Evolutionary conservation across 2,888 invertebrate genomes (phyloP), one percentile per base, ranked within the genome.

Genomic region (Plemyria rubiginata): DNA sequence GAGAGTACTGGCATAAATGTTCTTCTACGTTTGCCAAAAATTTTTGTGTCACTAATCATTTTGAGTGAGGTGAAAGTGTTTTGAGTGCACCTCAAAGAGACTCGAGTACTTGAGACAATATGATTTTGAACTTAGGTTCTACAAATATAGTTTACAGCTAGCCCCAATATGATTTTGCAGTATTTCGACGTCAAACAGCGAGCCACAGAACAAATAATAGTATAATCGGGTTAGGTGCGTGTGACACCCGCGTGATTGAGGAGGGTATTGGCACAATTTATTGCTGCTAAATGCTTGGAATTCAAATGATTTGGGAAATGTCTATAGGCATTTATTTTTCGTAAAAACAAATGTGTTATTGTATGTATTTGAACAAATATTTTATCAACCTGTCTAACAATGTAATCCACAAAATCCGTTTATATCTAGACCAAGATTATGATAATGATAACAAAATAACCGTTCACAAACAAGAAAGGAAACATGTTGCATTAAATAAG

Each of bases 141-240:
- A 22, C 22, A 22, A 22, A 1, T 22, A 22, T 22, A 22, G 22
- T 22, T 2, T 22, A 22, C 1, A 3, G 22, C 22, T 22, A 22
- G 22, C 22, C 22, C 1, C 22, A 22, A 22, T 22, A 22, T 22
- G 22, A 22, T 2, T 22, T 66, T 61, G 69, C 74, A 76, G 67
- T 70, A 78, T 80, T 81, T 76, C 77, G 79, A 74, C 65, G 54
- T 55, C 41, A 58, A 50, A 22, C 16, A 40, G 11, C 15, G 40
- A 11, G 36, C 36, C 45, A 45, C 28, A 51, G 45, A 22, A 6
- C 45, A 51, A 22, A n/a, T 15, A 38, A 45, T 5, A 32, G 29
- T 59, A 40, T 9, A 9, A 50, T 32, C 36, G 48, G 55, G 60
- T 38, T 65, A 57, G 65, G 62, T 67, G 68, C 54, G 60, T 22